Percentiles rank a stretch among this genome's conserved stretches.
These are phyloP conservation scores for Oligia latruncula DNA, from an alignment of 2,888 invertebrate species.

Conservation along the genomic window DNA sequence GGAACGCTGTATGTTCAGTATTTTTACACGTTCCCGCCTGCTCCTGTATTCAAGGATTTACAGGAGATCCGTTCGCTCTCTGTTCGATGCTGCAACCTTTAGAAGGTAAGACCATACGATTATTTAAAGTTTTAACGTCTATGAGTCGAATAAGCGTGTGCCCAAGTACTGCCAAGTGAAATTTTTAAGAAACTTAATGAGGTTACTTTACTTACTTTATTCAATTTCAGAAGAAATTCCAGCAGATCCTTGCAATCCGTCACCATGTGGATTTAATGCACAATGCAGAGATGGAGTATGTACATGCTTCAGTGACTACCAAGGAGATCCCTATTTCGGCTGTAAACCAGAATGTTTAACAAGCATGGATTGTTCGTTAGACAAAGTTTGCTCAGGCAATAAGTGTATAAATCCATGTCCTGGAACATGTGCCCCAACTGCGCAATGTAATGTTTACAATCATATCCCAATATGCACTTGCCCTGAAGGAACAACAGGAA, in stretches of 20 bases:
- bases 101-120: conserved; percentile 72
- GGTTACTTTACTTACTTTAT: neutral
- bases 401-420: conserved; percentile 94
- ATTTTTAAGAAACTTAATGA: neutral
- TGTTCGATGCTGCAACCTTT: conserved; percentile 89
- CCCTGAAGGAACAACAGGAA: conserved; percentile 91
- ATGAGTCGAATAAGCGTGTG: neutral
- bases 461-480: conserved; percentile 93
- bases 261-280: conserved; percentile 92
- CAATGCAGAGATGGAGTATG: conserved; percentile 92
- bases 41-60: conserved; percentile 92
- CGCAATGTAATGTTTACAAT: conserved; percentile 91
- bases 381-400: conserved; percentile 93
- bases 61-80: conserved; percentile 94
- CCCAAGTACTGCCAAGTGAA: neutral
- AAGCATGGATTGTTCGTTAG: conserved; percentile 92
- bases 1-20: conserved; percentile 91
- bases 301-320: conserved; percentile 92
- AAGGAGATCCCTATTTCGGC: conserved; percentile 93
- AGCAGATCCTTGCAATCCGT: conserved; percentile 93
- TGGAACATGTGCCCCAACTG: conserved; percentile 92
- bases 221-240: conserved; percentile 81
- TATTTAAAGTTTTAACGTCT: neutral
- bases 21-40: conserved; percentile 93
- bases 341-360: conserved; percentile 95